Conservation (phyloP, 2,888 invertebrate genomes). For the Himalopsyche anomala region DNA sequence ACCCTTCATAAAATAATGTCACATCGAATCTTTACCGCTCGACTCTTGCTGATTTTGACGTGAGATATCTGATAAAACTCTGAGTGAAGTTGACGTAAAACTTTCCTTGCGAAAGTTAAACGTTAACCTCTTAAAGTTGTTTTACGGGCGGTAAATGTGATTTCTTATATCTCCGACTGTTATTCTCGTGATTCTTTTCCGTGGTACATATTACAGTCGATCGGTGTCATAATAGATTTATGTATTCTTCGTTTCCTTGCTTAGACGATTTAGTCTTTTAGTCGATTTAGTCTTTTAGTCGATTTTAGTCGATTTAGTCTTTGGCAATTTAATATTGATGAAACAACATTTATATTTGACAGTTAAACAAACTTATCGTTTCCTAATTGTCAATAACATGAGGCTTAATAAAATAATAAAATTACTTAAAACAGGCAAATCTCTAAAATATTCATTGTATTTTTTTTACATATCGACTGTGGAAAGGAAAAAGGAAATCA, state of each 20-base stretch:
- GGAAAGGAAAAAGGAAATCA: too few species aligned
- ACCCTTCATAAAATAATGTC: too few species aligned
- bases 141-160: neutral
- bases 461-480: too few species aligned
- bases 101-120: neutral
- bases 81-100: neutral
- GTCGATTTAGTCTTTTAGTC: too few species aligned
- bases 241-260: neutral
- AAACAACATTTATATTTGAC: neutral
- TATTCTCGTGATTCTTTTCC: neutral
- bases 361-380: too few species aligned
- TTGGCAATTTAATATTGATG: neutral
- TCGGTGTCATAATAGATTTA: neutral
- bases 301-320: too few species aligned
- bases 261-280: too few species aligned
- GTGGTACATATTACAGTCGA: neutral
- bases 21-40: neutral
- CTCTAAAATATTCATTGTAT: too few species aligned
- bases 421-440: too few species aligned
- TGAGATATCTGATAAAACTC: neutral
- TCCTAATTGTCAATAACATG: too few species aligned
- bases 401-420: too few species aligned
- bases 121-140: neutral
- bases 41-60: neutral
- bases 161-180: neutral